These are phyloP conservation scores for Xestia xanthographa DNA, from an alignment of 2,888 invertebrate species.

Conservation along the genomic window DNA sequence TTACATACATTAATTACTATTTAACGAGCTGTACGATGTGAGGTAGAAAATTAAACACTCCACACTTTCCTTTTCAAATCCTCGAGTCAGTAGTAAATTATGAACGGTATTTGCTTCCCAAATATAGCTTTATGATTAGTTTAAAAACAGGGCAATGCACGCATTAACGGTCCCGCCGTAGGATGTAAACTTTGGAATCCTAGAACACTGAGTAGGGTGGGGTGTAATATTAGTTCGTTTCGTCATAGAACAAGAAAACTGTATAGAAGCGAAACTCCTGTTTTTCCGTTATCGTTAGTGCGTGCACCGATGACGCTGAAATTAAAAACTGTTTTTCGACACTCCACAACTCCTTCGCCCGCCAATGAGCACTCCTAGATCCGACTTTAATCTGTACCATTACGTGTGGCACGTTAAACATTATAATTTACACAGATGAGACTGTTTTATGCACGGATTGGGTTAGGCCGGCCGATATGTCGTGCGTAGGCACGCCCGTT, in stretches of 20 bases:
- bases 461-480: not conserved
- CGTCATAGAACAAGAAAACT: slow-evolving; percentile 10
- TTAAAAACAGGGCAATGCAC: slow-evolving; percentile 48
- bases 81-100: slow-evolving; percentile 27
- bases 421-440: not conserved
- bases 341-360: not conserved
- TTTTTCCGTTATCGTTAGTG: not conserved
- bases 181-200: slow-evolving; percentile 21
- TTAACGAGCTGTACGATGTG: not conserved
- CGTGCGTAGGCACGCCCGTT: not conserved
- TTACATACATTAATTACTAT: slow-evolving; percentile 24
- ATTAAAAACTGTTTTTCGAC: not conserved
- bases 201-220: slow-evolving; percentile 26
- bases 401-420: not conserved
- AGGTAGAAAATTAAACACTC: slow-evolving; percentile 24
- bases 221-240: slow-evolving; percentile 49
- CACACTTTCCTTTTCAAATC: slow-evolving; percentile 47
- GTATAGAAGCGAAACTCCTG: not conserved
- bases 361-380: not conserved
- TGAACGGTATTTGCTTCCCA: slow-evolving; percentile 31
- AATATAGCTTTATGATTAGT: slow-evolving; percentile 26
- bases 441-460: not conserved
- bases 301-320: not conserved
- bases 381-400: not conserved
- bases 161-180: slow-evolving; percentile 21